phyloP scores from a whole-genome alignment of 2,797 vertebrate species.

The Lindbergichthys nudifrons region DNA sequence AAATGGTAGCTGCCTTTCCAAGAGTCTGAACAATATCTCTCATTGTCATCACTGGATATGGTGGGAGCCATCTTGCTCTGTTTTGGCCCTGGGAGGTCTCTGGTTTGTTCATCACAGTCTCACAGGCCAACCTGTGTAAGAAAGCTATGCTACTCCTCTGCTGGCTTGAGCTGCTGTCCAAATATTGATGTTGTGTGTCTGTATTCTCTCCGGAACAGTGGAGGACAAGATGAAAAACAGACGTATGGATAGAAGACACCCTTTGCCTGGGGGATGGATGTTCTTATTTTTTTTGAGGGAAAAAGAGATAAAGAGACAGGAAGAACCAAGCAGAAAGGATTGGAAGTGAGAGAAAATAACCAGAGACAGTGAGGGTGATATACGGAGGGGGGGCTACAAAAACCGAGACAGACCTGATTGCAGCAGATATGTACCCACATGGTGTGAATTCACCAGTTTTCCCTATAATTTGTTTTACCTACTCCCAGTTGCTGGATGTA shows the following conservation, averaged over 20 bases:
- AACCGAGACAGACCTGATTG: conserved; percentile 29
- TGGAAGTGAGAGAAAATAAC: conserved; percentile 48
- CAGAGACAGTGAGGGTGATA: conserved; percentile 22
- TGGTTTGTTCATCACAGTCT: conserved; percentile 71
- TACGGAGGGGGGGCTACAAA: conserved; percentile 32
- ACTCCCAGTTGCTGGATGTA: conserved; percentile 55
- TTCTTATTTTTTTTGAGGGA: conserved; percentile 16
- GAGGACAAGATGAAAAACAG: conserved; percentile 72
- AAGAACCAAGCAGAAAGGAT: conserved; percentile 34
- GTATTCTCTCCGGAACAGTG: conserved; percentile 62
- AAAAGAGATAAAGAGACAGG: conserved; percentile 26
- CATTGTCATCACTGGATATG: conserved; percentile 58
- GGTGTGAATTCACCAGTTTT: conserved; percentile 40
- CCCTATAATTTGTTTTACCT: conserved; percentile 57
- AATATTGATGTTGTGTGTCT: conserved; percentile 77
- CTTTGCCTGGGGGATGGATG: conserved; percentile 43
- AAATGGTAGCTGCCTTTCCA: conserved; percentile 51
- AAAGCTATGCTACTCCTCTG: conserved; percentile 59
- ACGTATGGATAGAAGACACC: conserved; percentile 62
- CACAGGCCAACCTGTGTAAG: conserved; percentile 53
- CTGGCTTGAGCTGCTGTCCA: conserved; percentile 66
- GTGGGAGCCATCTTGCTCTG: conserved; percentile 47
- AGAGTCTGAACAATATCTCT: conserved; percentile 49
- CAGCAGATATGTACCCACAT: conserved; percentile 14
- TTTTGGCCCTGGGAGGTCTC: conserved; percentile 68